Evolutionary conservation across 1,140 invertebrate species (phyloP), one percentile per base, ranked within the genome.

Genomic region (Cecropterus lyciades): DNA sequence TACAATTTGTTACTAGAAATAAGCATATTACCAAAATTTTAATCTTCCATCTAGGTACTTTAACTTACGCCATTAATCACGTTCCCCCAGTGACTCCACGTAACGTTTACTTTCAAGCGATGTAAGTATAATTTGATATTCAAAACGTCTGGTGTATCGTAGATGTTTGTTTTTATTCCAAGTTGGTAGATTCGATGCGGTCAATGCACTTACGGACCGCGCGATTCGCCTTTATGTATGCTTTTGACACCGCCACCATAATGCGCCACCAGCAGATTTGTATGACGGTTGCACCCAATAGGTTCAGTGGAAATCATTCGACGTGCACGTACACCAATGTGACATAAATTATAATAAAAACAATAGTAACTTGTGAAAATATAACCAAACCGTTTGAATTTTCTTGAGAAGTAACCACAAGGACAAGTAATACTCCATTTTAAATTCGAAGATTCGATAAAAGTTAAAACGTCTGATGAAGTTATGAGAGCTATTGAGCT

Each of bases 191-290:
- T 60, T 10, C 24, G 43, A 45, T 43, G 16, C 42, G 77, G 77
- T 79, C 72, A 77, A 65, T 71, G 74, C 67, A 72, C 72, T 46
- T 49, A 20, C 42, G 57, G 57, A 40, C 57, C 63, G 37, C 59
- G 67, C 63, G 65, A 69, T 69, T 69, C 60, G 45, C 63, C 56
- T 75, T 59, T 68, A 49, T 63, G 51, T 65, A 68, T 55, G 62
- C 66, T 66, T 75, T 68, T 75, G 73, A 78, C 55, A 71, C 68
- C 73, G 30, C 52, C 43, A 67, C 20, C 55, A 62, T 73, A 72
- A 45, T 71, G 76, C 70, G 63, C 42, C 27, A 14, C 13, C 49
- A 72, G 67, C 67, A 72, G 30, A 62, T 62, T 65, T 30, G 11
- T 10, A n/a, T 33, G 17, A 14, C 9, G 48, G 30, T 53, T 27